Evolutionary conservation across 2,888 invertebrate species (phyloP).

Genomic region (Himalopsyche anomala): DNA sequence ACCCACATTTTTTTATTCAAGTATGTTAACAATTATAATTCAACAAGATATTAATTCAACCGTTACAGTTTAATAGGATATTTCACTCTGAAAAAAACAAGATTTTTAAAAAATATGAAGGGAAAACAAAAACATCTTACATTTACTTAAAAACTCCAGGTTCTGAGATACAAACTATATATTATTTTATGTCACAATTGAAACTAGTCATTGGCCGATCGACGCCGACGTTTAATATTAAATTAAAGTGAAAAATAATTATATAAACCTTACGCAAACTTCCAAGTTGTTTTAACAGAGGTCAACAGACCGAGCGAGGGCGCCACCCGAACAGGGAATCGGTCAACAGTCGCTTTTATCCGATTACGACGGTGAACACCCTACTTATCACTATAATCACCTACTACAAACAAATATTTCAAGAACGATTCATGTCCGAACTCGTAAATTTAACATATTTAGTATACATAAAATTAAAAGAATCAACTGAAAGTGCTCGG

Average conservation of each 20-base stretch:
- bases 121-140: constrained; percentile 46
- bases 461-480: constrained; percentile 23
- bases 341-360: not conserved
- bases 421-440: constrained; percentile 3
- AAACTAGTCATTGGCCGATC: constrained; percentile 31
- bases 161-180: constrained; percentile 38
- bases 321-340: not conserved
- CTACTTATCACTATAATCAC: constrained; percentile 32
- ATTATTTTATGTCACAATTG: constrained; percentile 42
- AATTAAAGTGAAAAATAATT: constrained; percentile 39
- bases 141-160: constrained; percentile 22
- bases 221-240: constrained; percentile 26
- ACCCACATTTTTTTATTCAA: constrained; percentile 56
- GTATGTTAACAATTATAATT: constrained; percentile 64
- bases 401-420: constrained; percentile 33
- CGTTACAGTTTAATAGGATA: constrained; percentile 55
- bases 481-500: constrained; percentile 12
- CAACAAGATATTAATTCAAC: constrained; percentile 64
- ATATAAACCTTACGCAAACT: constrained; percentile 37
- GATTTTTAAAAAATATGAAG: constrained; percentile 34
- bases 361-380: constrained; percentile 6
- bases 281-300: constrained; percentile 35
- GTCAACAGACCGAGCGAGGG: constrained; percentile 9
- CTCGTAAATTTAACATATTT: constrained; percentile 39
- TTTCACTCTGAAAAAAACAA: constrained; percentile 49